Conservation (phyloP, 1,140 invertebrate genomes). For the Periplaneta americana region DNA sequence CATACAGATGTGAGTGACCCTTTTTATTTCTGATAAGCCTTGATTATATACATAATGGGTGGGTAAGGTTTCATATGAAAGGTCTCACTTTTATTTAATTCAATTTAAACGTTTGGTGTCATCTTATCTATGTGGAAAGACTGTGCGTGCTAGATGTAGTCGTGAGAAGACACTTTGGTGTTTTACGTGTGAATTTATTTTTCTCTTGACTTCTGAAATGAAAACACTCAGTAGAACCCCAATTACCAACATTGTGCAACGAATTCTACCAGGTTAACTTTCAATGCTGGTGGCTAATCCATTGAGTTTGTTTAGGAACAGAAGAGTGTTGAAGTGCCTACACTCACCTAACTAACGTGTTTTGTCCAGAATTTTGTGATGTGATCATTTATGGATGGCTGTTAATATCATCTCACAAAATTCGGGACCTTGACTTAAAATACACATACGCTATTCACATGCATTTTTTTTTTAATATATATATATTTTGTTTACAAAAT, state of each 20-base stretch:
- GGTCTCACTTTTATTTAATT: conserved; percentile 24
- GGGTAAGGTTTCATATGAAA: conserved; percentile 15
- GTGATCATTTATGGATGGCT: not conserved
- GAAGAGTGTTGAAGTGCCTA: not conserved
- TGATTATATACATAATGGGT: no score
- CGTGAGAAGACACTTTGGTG: conserved; percentile 29
- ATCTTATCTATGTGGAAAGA: conserved; percentile 55
- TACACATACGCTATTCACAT: no score
- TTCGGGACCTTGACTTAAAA: not conserved
- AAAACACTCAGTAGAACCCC: conserved; percentile 7
- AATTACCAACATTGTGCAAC: not conserved
- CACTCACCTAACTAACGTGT: not conserved
- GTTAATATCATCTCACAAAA: not conserved
- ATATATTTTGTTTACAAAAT: no score
- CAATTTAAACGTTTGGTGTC: conserved; percentile 30
- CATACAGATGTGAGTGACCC: conserved; percentile 8
- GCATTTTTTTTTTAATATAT: no score
- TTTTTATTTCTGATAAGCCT: conserved; percentile 10
- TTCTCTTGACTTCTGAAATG: conserved; percentile 10
- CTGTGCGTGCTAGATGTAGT: conserved; percentile 28
- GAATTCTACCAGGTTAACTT: not conserved
- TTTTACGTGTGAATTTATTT: conserved; percentile 33
- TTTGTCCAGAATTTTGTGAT: not conserved
- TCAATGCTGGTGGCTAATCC: not conserved
- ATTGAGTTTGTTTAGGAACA: no score